Percentiles rank a stretch among this genome's conserved stretches.
phyloP scores from a whole-genome alignment of 2,113 vertebrate genomes.

The Dendropsophus ebraccatus region DNA sequence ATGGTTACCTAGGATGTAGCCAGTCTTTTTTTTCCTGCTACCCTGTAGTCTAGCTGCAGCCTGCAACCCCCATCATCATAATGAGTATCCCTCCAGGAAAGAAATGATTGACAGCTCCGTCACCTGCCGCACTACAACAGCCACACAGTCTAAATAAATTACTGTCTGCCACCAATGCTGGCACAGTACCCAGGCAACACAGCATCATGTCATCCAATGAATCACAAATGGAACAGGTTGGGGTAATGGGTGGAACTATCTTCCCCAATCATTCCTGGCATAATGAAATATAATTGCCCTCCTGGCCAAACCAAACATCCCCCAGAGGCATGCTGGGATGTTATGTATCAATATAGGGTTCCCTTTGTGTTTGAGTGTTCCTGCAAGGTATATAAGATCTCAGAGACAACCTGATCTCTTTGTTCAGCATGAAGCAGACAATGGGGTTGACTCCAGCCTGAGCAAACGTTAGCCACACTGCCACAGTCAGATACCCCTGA shows the following conservation, averaged over 20 bases:
- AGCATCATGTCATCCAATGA: background rate
- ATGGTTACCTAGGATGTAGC: conserved; percentile 11
- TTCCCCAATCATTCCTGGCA: background rate
- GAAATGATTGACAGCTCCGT: conserved; percentile 5
- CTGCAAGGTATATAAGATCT: conserved; percentile 87
- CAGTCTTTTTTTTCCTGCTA: background rate
- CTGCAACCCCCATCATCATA: background rate
- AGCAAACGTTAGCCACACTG: conserved; percentile 95
- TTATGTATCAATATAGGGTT: conserved; percentile 83
- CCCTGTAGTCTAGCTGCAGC: background rate
- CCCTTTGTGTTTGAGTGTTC: conserved; percentile 84
- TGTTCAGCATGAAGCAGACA: conserved; percentile 93
- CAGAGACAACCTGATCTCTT: conserved; percentile 89
- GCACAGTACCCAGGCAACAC: background rate
- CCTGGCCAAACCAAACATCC: conserved; percentile 53
- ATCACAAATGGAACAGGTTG: conserved; percentile 3
- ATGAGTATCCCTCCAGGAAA: background rate
- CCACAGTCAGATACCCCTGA: conserved; percentile 88
- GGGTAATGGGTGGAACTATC: background rate
- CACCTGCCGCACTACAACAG: background rate
- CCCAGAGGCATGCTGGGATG: conserved; percentile 24
- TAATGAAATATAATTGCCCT: background rate
- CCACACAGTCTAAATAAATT: background rate
- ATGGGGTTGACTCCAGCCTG: conserved; percentile 94
- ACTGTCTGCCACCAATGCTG: background rate